These are phyloP conservation scores for Phodopus roborovskii DNA, from an alignment of 2,113 vertebrate genomes.

Conservation along the genomic window DNA sequence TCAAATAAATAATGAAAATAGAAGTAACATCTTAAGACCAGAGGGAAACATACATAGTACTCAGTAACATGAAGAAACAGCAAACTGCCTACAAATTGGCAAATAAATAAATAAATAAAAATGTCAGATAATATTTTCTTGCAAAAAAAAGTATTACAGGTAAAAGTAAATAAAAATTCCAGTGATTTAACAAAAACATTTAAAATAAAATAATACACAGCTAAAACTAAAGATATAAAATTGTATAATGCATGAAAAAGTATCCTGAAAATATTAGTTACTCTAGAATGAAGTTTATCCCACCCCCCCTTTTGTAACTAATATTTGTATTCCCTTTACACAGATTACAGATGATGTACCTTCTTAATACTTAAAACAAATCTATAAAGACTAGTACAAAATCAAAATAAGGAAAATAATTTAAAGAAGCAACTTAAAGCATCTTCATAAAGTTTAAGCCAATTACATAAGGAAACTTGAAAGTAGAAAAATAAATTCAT, in stretches of 20 bases:
- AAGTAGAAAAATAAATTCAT: neutral
- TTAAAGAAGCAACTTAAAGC: conserved; percentile 7
- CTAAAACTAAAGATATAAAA: neutral
- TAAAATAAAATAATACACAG: neutral
- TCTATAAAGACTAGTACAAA: neutral
- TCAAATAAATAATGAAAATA: neutral
- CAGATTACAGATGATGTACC: neutral
- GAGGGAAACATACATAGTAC: neutral
- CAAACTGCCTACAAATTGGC: neutral
- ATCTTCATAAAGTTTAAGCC: neutral
- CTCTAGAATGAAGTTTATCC: no score
- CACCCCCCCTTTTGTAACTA: no score
- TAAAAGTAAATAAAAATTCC: neutral
- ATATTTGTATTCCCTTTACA: neutral
- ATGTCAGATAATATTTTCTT: neutral
- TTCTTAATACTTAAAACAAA: conserved; percentile 17
- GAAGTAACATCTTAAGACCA: neutral
- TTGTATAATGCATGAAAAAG: neutral
- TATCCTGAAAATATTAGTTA: no score
- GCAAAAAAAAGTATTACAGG: neutral
- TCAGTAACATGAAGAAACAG: neutral
- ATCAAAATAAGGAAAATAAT: conserved; percentile 27
- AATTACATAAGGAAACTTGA: neutral
- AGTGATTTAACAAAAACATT: neutral
- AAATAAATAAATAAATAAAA: no score